Conservation (phyloP, 2,888 invertebrate species). For the Mythimna ferrago region DNA sequence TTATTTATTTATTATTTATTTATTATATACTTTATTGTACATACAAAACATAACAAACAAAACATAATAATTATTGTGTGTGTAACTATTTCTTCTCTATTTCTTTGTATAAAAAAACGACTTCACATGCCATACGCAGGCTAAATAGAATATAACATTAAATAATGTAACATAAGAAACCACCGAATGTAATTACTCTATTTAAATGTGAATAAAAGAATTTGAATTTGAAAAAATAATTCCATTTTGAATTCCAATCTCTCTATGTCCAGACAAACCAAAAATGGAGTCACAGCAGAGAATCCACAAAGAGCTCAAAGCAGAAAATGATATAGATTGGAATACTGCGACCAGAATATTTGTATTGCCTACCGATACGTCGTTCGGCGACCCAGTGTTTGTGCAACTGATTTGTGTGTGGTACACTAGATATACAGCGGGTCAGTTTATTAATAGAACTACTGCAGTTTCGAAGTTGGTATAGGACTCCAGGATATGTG, state of each 20-base stretch:
- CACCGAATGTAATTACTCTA: too few relatives aligned
- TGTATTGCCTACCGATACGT: slow-evolving; percentile 16
- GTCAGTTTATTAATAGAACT: slow-evolving; percentile 12
- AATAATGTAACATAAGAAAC: too few relatives aligned
- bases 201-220: too few relatives aligned
- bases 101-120: too few relatives aligned
- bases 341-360: slow-evolving; percentile 16
- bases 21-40: too few relatives aligned
- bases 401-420: slow-evolving; percentile 25
- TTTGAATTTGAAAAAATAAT: too few relatives aligned
- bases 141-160: too few relatives aligned
- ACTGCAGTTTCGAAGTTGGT: not conserved
- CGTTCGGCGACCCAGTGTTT: slow-evolving; percentile 26
- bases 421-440: not conserved
- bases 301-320: slow-evolving; percentile 1
- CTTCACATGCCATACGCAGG: too few relatives aligned
- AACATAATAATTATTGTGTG: too few relatives aligned
- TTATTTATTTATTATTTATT: too few relatives aligned
- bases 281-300: slow-evolving; percentile 2
- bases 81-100: too few relatives aligned
- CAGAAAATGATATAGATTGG: slow-evolving; percentile 1
- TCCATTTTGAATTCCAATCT: not conserved
- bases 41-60: too few relatives aligned
- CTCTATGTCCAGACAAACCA: not conserved
- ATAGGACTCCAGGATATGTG: not conserved